These are phyloP conservation scores for Schizaphis graminum DNA, from an alignment of 2,888 invertebrate genomes.

Conservation along the genomic window DNA sequence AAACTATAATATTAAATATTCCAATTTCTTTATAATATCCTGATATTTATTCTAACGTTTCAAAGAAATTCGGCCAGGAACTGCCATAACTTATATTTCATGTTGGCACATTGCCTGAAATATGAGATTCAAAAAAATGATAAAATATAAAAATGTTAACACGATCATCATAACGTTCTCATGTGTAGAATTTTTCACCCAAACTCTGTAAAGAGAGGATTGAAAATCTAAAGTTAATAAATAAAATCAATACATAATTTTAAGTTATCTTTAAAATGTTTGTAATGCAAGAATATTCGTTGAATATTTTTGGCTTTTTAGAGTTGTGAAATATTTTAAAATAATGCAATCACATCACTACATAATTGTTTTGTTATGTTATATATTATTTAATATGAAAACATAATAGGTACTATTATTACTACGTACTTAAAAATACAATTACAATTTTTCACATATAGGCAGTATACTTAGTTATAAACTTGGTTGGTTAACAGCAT, in stretches of 20 bases:
- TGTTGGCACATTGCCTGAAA: slow-evolving; percentile 47
- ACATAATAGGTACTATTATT: not conserved
- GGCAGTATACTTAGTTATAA: not conserved
- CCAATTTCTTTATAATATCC: not conserved
- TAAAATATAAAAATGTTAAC: slow-evolving; percentile 38
- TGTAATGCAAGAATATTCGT: not conserved
- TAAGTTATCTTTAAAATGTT: not conserved
- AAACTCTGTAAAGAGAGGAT: not conserved
- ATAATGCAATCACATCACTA: not conserved
- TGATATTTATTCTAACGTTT: slow-evolving; percentile 24
- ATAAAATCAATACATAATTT: not conserved
- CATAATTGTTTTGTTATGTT: not conserved
- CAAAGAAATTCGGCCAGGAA: not conserved
- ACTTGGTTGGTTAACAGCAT: not conserved
- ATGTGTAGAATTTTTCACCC: slow-evolving; percentile 27
- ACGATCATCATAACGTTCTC: slow-evolving; percentile 44
- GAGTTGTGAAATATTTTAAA: not conserved
- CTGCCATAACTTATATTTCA: slow-evolving; percentile 48
- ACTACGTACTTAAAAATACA: not conserved
- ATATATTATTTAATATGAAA: not conserved
- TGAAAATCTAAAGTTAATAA: not conserved
- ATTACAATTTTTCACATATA: not conserved
- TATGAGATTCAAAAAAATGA: slow-evolving; percentile 23
- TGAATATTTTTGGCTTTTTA: not conserved
- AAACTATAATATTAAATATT: slow-evolving; percentile 1